phyloP scores from a whole-genome alignment of 1,140 invertebrate genomes.

The Eubasilissa regina region DNA sequence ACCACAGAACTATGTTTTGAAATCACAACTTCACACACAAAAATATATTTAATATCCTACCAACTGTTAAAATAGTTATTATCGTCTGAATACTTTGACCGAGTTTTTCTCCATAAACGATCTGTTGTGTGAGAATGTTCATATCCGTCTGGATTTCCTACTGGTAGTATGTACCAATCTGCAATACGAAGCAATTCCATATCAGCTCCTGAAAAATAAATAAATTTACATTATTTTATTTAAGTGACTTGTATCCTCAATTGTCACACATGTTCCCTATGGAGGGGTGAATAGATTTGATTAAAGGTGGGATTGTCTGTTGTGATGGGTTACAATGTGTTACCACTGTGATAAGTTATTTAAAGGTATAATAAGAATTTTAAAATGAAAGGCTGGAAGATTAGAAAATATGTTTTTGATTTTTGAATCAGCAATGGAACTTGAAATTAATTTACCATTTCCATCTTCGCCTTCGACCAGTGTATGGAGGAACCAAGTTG shows the following conservation, averaged over 20 bases:
- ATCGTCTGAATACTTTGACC: constrained; percentile 73
- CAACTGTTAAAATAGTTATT: constrained; percentile 68
- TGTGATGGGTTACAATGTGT: too few relatives aligned
- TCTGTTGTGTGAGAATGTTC: constrained; percentile 82
- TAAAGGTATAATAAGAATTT: constrained; percentile 31
- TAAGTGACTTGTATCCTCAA: too few relatives aligned
- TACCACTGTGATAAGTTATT: not conserved
- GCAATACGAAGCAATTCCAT: constrained; percentile 75
- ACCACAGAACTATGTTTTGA: too few relatives aligned
- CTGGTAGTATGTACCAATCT: constrained; percentile 85
- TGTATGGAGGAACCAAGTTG: constrained; percentile 84
- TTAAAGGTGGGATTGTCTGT: too few relatives aligned
- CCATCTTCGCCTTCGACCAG: constrained; percentile 78
- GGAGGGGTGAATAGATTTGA: too few relatives aligned
- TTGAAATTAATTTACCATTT: constrained; percentile 64
- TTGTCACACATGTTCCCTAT: too few relatives aligned
- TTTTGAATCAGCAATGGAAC: not conserved
- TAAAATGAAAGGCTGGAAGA: not conserved
- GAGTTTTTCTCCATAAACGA: constrained; percentile 86
- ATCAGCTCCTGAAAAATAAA: constrained; percentile 65
- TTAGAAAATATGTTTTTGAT: not conserved
- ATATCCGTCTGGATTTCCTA: constrained; percentile 88
- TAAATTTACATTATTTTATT: too few relatives aligned
- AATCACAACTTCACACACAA: too few relatives aligned
- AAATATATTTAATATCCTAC: constrained; percentile 57